Base-by-base conservation (phyloP, 1,140 invertebrate species). In the Drosophila truncata region DNA sequence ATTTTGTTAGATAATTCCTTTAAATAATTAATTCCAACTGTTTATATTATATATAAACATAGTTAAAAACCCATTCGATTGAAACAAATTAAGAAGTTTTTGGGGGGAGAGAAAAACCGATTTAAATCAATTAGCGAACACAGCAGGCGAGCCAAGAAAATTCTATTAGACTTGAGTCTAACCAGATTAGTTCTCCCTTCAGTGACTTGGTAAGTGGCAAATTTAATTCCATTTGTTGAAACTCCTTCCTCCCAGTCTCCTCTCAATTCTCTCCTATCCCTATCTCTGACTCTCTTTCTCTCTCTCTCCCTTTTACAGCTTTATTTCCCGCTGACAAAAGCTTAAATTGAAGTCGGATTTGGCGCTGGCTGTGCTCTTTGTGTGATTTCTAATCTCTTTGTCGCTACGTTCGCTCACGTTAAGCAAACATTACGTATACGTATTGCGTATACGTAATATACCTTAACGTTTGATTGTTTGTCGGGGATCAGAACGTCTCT, bases 341-440 rank as follows among this genome's bases (percentile, higher is more conserved):
- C 67, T 73, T 72, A 50, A 73, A 73, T 72, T 72, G 70, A 73
- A 73, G 69, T 73, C 35, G 54, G 62, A 70, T 67, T 70, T 55
- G 59, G 65, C 74, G 58, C 74, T 67, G 50, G 37, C 57, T 50
- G 27, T 61, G 60, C 58, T 55, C 33, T 76, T 81, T 80, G 59
- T 72, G 61, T 27, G 52, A 52, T 55, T 67, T 57, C 62, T 80
- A 84, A 85, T 84, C 82, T 64, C 66, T 85, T 84, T 70, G 62
- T 61, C 60, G 73, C 78, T 55, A 2, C 66, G 76, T 62, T 49
- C 62, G 52, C 65, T 80, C 76, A 78, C 78, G 80, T 80, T 88
- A 82, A 69, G 74, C 80, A 87, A 86, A 86, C 77, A 87, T 83
- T 83, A 69, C 82, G 81, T 78, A 86, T 82, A 81, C 75, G 82